Base-by-base conservation (phyloP, 92 coral and sea anemone species). In the Bergia sp. region DNA sequence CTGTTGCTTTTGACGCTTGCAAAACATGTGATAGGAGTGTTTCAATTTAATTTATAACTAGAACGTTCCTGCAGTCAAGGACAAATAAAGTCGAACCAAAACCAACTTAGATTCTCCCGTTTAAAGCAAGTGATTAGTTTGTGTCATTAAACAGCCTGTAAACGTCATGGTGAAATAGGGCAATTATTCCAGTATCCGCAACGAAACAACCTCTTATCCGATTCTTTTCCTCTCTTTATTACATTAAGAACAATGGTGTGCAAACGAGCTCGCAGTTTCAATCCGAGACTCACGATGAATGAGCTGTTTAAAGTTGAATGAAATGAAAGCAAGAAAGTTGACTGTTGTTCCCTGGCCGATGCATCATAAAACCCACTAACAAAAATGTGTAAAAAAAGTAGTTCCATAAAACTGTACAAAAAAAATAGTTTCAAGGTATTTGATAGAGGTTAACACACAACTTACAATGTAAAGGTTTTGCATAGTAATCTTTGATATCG, bases 391-490 rank as follows among this genome's bases (percentile, higher is more conserved):
- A 84, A 84, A 84, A 82, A 71, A 66, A 21, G 57, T 69, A 23
- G 66, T 45, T 69, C 79, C 77, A 82, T 65, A 44, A 84, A 84
- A 45, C 77, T 84, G 67, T 71, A 69, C 87, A 84, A 84, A 84
- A 76, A 43, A 71, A 41, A 44, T 45, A 41, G 43, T 15, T 13
- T 44, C 2, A 7, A 23, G 39, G 79, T 72, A 69, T 38, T 44
- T 44, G 21, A 43, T 53, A 39, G 77, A 38, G 79, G n/a, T 42
- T 76, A 12, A 39, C 79, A 76, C 45, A 40, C 79, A 40, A 61
- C 69, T 20, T 23, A 61, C 69, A 61, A 53, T 15, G 57, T 21
- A 71, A n/a, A 66, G 23, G 37, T 3, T 21, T 16, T 40, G 43
- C 76, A 40, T 44, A 18, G 45, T 44, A 41, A 16, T 39, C 43